Conservation (phyloP, 2,888 invertebrate genomes). For the Saturnia pavonia region DNA sequence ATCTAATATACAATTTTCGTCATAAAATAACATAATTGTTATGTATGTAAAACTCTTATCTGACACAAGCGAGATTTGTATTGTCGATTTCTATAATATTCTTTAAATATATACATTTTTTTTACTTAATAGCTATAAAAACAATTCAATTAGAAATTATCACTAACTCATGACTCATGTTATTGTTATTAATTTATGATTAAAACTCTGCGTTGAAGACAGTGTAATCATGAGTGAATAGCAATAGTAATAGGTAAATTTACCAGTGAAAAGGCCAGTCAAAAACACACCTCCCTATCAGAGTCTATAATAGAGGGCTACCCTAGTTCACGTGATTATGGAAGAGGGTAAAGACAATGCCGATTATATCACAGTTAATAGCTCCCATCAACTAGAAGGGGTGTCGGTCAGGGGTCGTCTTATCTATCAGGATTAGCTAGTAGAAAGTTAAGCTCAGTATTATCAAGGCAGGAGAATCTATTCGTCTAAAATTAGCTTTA, state of each 20-base stretch:
- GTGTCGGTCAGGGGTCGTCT: constrained; percentile 46
- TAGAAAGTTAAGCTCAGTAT: constrained; percentile 36
- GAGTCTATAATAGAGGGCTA: constrained; percentile 16
- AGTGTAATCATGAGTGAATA: background rate
- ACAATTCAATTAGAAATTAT: background rate
- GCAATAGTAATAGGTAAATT: background rate
- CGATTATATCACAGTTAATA: constrained; percentile 76
- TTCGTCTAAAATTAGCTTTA: constrained; percentile 24
- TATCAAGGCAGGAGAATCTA: constrained; percentile 40
- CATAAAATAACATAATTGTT: no score
- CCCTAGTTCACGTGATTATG: constrained; percentile 53
- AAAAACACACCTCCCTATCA: constrained; percentile 21
- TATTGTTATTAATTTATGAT: background rate
- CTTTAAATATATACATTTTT: background rate
- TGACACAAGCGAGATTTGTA: no score
- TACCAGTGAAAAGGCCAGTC: constrained; percentile 9
- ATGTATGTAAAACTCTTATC: background rate
- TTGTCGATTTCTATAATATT: no score
- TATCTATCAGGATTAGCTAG: constrained; percentile 68
- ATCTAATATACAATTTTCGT: no score
- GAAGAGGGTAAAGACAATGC: constrained; percentile 77
- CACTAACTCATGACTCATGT: background rate
- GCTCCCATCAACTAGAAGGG: constrained; percentile 61
- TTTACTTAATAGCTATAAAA: background rate
- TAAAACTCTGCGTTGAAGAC: background rate